These are phyloP conservation scores for Zapus hudsonius DNA, from an alignment of 2,113 vertebrate genomes.

Conservation along the genomic window DNA sequence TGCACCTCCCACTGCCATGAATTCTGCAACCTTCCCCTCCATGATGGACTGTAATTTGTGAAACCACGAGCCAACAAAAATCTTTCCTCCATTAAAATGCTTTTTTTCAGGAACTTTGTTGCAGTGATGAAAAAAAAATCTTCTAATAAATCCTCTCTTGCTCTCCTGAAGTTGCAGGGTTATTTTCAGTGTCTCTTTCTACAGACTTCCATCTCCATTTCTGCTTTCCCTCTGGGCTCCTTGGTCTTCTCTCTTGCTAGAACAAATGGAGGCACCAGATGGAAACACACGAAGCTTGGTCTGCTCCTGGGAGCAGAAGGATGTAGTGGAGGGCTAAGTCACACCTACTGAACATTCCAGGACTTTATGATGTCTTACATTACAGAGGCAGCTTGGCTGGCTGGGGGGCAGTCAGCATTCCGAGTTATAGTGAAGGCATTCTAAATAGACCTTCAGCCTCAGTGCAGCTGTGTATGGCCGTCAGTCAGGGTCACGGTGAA, in stretches of 20 bases:
- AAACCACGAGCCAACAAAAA: no score
- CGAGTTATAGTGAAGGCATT: neutral
- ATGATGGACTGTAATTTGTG: no score
- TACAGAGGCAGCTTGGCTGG: neutral
- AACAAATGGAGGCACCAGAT: constrained; percentile 13
- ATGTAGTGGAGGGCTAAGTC: neutral
- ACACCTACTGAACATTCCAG: neutral
- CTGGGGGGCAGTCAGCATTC: neutral
- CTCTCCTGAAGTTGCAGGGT: constrained; percentile 62
- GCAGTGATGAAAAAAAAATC: no score
- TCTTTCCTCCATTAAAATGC: no score
- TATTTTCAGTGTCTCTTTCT: constrained; percentile 66
- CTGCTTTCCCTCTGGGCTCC: constrained; percentile 58
- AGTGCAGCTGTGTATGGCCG: neutral
- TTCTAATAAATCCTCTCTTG: constrained; percentile 66
- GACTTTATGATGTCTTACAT: neutral
- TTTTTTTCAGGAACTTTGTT: no score
- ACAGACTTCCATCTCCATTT: constrained; percentile 23
- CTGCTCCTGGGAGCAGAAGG: neutral
- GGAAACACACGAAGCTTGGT: neutral
- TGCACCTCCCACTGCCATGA: no score
- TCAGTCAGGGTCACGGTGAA: neutral
- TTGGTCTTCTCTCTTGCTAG: constrained; percentile 16
- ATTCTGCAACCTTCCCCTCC: no score
- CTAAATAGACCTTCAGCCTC: neutral